Evolutionary conservation across 2,113 vertebrate genomes (phyloP).

Genomic region (Anser brachyrhynchus): DNA sequence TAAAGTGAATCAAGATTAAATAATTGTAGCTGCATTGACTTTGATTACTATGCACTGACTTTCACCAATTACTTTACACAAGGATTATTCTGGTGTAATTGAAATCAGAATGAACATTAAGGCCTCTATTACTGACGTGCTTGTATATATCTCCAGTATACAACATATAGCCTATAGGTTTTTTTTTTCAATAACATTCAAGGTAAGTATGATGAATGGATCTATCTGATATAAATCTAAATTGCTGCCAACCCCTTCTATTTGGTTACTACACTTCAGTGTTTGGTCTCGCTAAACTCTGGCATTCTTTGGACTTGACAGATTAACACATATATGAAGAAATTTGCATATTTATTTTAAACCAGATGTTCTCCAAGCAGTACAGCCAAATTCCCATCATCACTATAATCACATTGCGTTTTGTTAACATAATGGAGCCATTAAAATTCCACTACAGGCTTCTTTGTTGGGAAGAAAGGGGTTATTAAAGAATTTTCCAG

Average conservation of each 20-base stretch:
- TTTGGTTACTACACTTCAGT: background rate
- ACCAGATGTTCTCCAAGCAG: slow-evolving; percentile 51
- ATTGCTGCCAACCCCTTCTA: background rate
- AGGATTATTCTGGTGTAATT: background rate
- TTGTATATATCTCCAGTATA: background rate
- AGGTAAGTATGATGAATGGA: background rate
- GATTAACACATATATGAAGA: slow-evolving; percentile 67
- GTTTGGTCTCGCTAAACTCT: slow-evolving; percentile 24
- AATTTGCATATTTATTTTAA: slow-evolving; percentile 71
- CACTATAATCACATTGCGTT: slow-evolving; percentile 14
- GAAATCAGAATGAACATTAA: background rate
- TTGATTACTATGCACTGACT: background rate
- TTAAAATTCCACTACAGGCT: slow-evolving; percentile 39
- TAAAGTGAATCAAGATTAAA: background rate
- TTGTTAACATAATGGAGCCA: slow-evolving; percentile 55
- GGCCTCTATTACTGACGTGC: background rate
- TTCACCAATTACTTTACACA: background rate
- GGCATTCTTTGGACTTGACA: slow-evolving; percentile 58
- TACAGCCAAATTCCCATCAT: slow-evolving; percentile 55
- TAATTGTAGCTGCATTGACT: background rate
- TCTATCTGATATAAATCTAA: background rate
- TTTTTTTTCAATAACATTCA: background rate
- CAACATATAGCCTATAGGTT: background rate
- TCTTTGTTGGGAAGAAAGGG: background rate
- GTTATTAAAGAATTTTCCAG: slow-evolving; percentile 36